Evolutionary conservation across 2,888 invertebrate genomes (phyloP).

Genomic region (Trypoxylon attenuatum): DNA sequence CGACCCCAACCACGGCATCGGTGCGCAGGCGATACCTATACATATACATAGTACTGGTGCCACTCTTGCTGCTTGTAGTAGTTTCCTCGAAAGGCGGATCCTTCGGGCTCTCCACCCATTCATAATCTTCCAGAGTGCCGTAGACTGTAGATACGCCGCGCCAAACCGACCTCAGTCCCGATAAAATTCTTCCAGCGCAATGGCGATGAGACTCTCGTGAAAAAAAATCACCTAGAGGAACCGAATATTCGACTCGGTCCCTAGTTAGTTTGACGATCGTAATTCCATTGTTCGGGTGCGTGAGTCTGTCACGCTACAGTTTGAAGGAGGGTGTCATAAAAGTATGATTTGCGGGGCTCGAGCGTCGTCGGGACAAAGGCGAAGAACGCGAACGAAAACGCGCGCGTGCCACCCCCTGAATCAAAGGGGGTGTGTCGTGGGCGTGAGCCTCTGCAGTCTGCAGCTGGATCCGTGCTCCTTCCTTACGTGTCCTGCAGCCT

Average conservation of each 20-base stretch:
- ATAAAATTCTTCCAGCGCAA: constrained; percentile 22
- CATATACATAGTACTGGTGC: constrained; percentile 26
- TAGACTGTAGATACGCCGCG: constrained; percentile 29
- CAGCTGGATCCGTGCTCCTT: constrained; percentile 55
- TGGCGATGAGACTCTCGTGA: not conserved
- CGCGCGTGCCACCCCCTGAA: constrained; percentile 58
- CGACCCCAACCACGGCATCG: constrained; percentile 19
- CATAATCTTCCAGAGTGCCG: constrained; percentile 38
- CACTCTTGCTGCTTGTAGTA: constrained; percentile 55
- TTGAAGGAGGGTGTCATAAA: not conserved
- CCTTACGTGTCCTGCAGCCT: constrained; percentile 47
- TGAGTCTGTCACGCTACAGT: constrained; percentile 2
- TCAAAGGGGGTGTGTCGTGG: constrained; percentile 68
- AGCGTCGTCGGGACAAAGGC: constrained; percentile 1
- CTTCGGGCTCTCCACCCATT: constrained; percentile 58
- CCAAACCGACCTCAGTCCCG: constrained; percentile 17
- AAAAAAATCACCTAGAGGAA: not conserved
- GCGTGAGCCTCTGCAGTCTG: constrained; percentile 64
- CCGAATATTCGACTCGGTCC: not conserved
- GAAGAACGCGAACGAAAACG: not conserved
- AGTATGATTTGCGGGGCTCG: constrained; percentile 8
- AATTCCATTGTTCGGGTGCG: not conserved
- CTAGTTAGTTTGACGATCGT: not conserved
- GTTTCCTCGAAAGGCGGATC: constrained; percentile 64
- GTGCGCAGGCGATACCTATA: constrained; percentile 67